A percentile compares a stretch with the other conserved stretches of the same genome.
Conservation (phyloP, 1,140 invertebrate species). For the Maniola jurtina region DNA sequence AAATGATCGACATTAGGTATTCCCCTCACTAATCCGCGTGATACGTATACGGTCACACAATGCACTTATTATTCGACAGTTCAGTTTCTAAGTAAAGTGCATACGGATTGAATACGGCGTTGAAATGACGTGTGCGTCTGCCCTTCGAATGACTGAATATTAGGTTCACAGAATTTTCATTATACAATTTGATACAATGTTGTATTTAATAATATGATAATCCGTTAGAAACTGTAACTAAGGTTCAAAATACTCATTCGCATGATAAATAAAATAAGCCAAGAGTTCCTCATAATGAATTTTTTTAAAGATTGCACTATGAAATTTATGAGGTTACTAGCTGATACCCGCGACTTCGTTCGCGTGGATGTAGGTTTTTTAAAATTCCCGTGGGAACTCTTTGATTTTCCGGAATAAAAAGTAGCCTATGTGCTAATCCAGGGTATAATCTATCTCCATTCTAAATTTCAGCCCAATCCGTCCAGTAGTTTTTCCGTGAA, state of each 20-base stretch:
- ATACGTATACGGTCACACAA: constrained; percentile 72
- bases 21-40: constrained; percentile 72
- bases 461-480: no score
- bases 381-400: no score
- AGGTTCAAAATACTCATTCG: not conserved
- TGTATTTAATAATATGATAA: constrained; percentile 30
- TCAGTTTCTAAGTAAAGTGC: constrained; percentile 76
- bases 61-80: constrained; percentile 78
- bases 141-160: constrained; percentile 63
- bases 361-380: no score
- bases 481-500: no score
- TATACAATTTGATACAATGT: constrained; percentile 27
- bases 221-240: constrained; percentile 18
- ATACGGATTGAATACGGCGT: constrained; percentile 63
- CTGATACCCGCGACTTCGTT: no score
- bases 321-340: no score
- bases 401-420: no score
- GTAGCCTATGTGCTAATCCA: no score
- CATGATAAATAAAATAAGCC: not conserved
- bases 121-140: constrained; percentile 67
- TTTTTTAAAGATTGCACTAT: no score
- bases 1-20: constrained; percentile 70
- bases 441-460: no score
- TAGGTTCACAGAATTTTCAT: constrained; percentile 43
- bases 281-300: no score